These are phyloP conservation scores for Dryobota labecula DNA, from an alignment of 2,888 invertebrate genomes.

Conservation along the genomic window DNA sequence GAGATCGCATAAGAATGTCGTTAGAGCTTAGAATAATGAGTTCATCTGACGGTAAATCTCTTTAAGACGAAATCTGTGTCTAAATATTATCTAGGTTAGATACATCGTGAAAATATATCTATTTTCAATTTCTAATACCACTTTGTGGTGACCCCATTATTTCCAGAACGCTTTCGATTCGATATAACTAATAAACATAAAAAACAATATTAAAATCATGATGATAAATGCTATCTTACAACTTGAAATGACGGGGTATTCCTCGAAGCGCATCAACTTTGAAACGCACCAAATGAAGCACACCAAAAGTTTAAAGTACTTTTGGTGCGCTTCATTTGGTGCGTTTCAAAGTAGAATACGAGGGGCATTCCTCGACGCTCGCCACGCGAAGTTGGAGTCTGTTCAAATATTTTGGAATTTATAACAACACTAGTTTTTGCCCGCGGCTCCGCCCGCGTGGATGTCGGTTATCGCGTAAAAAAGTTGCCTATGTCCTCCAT, in stretches of 20 bases:
- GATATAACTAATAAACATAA: neutral
- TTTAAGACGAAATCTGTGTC: neutral
- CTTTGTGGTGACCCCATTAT: neutral
- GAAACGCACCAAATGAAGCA: too few relatives aligned
- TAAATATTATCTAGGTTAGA: neutral
- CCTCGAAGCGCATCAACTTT: too few relatives aligned
- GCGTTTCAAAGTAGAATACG: too few relatives aligned
- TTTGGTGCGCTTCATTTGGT: too few relatives aligned
- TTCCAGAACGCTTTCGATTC: neutral
- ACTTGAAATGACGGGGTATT: neutral
- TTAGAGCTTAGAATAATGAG: neutral
- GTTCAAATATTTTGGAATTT: neutral
- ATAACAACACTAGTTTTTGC: too few relatives aligned
- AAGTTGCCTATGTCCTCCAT: too few relatives aligned
- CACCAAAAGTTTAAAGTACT: too few relatives aligned
- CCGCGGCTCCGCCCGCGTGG: too few relatives aligned
- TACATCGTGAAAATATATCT: neutral
- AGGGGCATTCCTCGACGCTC: too few relatives aligned
- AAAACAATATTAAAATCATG: neutral
- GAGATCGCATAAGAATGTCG: neutral
- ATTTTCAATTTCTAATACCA: neutral
- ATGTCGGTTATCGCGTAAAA: too few relatives aligned
- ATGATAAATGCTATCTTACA: neutral
- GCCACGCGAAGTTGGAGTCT: neutral
- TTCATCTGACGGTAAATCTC: neutral